Percentiles rank a stretch among this genome's conserved stretches.
Evolutionary conservation across 2,797 vertebrate species (phyloP).

Genomic region (Xenopus petersii): DNA sequence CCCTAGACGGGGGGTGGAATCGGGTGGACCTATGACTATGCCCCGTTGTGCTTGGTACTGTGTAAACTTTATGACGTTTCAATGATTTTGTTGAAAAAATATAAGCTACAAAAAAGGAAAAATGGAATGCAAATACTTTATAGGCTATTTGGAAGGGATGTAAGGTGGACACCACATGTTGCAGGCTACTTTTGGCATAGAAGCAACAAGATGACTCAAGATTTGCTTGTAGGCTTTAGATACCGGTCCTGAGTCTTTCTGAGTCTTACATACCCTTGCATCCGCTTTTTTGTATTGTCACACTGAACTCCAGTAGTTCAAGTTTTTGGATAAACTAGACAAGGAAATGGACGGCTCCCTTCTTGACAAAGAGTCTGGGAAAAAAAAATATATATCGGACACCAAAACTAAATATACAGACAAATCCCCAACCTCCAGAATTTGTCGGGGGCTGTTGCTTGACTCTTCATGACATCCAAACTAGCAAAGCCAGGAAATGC

Average conservation of each 20-base stretch:
- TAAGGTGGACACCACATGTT: constrained; percentile 3
- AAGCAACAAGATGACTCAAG: constrained; percentile 9
- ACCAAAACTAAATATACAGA: no score
- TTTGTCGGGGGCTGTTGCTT: constrained; percentile 23
- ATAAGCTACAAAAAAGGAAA: constrained; percentile 35
- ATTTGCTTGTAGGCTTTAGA: constrained; percentile 33
- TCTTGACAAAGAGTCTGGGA: no score
- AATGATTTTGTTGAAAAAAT: constrained; percentile 44
- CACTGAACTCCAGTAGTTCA: no score
- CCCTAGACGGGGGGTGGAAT: neutral
- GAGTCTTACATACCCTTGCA: no score
- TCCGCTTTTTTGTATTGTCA: no score
- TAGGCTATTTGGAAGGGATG: constrained; percentile 8
- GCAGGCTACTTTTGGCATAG: neutral
- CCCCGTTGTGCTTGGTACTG: constrained; percentile 17
- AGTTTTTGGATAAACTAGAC: no score
- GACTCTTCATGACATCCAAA: neutral
- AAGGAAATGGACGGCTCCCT: no score
- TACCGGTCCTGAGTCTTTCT: neutral
- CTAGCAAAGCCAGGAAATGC: no score
- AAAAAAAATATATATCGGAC: no score
- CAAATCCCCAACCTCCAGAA: neutral
- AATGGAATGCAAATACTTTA: neutral
- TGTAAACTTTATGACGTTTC: constrained; percentile 32
- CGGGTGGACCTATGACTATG: neutral